A percentile compares a stretch with the other conserved stretches of the same genome.
Evolutionary conservation across 1,140 invertebrate species (phyloP).

Genomic region (Archivesica marissinica): DNA sequence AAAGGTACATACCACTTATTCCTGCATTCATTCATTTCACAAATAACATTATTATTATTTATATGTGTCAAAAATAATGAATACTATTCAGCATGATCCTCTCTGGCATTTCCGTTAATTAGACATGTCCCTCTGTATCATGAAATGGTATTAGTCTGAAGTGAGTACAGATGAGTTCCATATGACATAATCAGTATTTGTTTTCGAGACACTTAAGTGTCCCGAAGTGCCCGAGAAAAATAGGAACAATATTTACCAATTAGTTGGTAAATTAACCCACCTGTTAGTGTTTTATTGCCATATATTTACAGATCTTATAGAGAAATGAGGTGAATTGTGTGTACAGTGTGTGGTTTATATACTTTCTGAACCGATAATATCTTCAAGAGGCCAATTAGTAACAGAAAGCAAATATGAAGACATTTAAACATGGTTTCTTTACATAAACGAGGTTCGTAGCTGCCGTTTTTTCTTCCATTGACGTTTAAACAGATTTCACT

Average conservation of each 20-base stretch:
- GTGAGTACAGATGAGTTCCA: neutral
- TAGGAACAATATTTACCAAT: slow-evolving; percentile 15
- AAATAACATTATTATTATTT: no score
- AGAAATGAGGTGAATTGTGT: slow-evolving; percentile 5
- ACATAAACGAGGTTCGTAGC: neutral
- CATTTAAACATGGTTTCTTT: slow-evolving; percentile 1
- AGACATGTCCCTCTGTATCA: neutral
- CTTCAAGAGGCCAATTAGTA: slow-evolving; percentile 35
- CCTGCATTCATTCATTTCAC: no score
- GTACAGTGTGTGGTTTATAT: slow-evolving; percentile 28
- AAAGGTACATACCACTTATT: no score
- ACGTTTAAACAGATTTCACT: neutral
- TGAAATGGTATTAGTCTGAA: neutral
- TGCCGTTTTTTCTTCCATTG: neutral
- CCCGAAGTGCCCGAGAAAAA: neutral
- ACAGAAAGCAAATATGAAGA: neutral
- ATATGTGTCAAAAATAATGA: slow-evolving; percentile 6
- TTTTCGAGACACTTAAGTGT: neutral
- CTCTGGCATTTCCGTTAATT: neutral
- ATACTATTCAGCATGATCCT: neutral
- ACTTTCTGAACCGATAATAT: slow-evolving; percentile 1
- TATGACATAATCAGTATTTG: neutral
- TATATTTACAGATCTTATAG: slow-evolving; percentile 13
- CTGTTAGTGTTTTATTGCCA: slow-evolving; percentile 10
- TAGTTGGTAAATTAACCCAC: slow-evolving; percentile 16